These are phyloP conservation scores for Lutraria lutraria DNA, from an alignment of 2,888 invertebrate genomes.

Conservation along the genomic window DNA sequence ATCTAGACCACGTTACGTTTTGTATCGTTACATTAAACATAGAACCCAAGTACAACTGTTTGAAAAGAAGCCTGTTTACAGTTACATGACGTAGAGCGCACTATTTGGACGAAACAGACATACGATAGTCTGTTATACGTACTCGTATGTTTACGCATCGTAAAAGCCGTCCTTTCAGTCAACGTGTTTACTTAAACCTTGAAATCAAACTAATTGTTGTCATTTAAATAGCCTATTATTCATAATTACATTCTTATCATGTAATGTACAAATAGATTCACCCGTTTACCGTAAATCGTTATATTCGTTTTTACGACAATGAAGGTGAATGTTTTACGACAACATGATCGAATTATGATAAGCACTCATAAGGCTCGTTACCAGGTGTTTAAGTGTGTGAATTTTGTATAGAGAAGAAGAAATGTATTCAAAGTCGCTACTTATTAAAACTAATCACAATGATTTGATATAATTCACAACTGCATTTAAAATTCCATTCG, in stretches of 20 bases:
- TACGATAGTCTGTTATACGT: neutral
- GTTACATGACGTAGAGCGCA: neutral
- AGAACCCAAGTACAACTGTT: too few species aligned
- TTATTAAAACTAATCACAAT: slow-evolving; percentile 22
- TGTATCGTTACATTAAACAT: too few species aligned
- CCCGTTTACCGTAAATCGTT: neutral
- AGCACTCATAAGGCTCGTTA: slow-evolving; percentile 27
- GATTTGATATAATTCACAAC: slow-evolving; percentile 16
- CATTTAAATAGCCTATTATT: neutral
- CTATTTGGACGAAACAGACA: neutral
- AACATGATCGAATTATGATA: slow-evolving; percentile 9
- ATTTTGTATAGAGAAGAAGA: neutral
- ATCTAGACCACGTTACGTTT: too few species aligned
- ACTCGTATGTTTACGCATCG: neutral
- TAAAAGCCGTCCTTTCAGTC: neutral
- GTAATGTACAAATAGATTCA: slow-evolving; percentile 21
- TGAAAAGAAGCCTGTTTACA: too few species aligned
- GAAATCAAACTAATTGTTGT: neutral
- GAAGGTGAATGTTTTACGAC: slow-evolving; percentile 19
- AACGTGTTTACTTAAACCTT: neutral
- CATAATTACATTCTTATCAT: slow-evolving; percentile 17
- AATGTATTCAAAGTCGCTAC: slow-evolving; percentile 30
- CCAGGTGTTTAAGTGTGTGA: slow-evolving; percentile 30
- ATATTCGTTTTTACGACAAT: slow-evolving; percentile 15
- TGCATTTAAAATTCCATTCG: slow-evolving; percentile 22